Evolutionary conservation across 1,140 invertebrate genomes (phyloP), one percentile per base, ranked within the genome.

Genomic region (Ostrea edulis): DNA sequence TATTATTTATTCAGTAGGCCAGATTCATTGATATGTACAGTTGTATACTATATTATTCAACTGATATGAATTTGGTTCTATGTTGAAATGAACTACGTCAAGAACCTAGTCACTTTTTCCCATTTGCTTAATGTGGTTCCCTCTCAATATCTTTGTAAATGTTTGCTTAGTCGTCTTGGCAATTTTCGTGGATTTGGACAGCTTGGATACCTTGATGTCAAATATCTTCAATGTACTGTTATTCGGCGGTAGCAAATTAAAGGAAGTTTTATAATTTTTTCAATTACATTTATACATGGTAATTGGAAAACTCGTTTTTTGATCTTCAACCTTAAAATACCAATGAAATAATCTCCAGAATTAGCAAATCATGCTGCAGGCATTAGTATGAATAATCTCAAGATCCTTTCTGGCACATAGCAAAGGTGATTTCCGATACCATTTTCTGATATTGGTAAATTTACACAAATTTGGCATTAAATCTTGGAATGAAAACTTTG

Each of bases 371-470:
- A 77, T 29, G 68, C 68, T 29, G 9, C 14, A 77, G 29, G 68
- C 68, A 77, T 77, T 77, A 77, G 68, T 35, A 77, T 29, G 68
- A 35, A 29, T 35, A 14, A 77, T 29, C 12, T 29, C 29, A 14
- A 25, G 29, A 7, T 35, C 11, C 29, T 25, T n/a, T 2, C 14
- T 77, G 7, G 68, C 68, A 77, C 68, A 77, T 35, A 77, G 68
- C 68, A 77, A 25, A 77, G 68, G 68, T 77, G 68, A 77, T 77
- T 77, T 77, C 68, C 68, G 68, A 77, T 77, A 77, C 68, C 68
- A 77, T 77, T 77, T 71, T 77, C 68, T 77, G 68, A 77, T 77
- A 77, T 77, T 77, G 68, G 68, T 77, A 77, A 77, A 77, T 77
- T 77, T 77, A 77, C 68, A 77, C 68, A 77, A 77, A 77, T 77